A percentile compares a stretch with the other conserved stretches of the same genome.
Evolutionary conservation across 2,888 invertebrate species (phyloP).

Genomic region (Cremastobaeus sp.): DNA sequence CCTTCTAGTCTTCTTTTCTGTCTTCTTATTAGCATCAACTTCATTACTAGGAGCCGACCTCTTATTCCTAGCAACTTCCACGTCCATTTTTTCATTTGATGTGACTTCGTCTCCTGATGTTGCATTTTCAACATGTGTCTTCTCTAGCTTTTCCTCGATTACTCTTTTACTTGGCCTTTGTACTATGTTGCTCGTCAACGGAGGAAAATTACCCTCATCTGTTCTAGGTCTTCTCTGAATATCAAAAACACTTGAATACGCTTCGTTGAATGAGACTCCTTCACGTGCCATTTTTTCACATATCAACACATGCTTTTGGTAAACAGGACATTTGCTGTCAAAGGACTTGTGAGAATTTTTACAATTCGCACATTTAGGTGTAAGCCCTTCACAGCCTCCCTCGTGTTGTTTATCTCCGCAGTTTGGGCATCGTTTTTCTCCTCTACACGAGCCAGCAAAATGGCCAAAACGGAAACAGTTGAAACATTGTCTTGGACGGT

Average conservation of each 20-base stretch:
- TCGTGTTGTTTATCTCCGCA: constrained; percentile 23
- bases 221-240: too few species aligned
- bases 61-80: too few species aligned
- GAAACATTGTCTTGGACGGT: constrained; percentile 8
- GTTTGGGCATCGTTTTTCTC: constrained; percentile 2
- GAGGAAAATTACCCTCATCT: too few species aligned
- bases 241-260: constrained; percentile 5
- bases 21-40: too few species aligned
- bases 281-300: constrained; percentile 21
- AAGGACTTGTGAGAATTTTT: constrained; percentile 16
- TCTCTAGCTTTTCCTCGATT: too few species aligned
- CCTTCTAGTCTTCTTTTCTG: too few species aligned
- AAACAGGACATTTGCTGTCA: background rate
- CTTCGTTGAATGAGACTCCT: constrained; percentile 15
- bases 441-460: constrained; percentile 5
- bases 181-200: too few species aligned
- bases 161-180: too few species aligned
- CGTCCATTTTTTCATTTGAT: too few species aligned
- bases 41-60: too few species aligned
- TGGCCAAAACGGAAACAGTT: constrained; percentile 17
- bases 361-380: constrained; percentile 28
- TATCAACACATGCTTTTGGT: background rate
- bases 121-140: too few species aligned
- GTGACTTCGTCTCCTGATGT: too few species aligned
- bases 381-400: background rate